Evolutionary conservation across 2,797 vertebrate species (phyloP).

Genomic region (Setipinna tenuifilis): DNA sequence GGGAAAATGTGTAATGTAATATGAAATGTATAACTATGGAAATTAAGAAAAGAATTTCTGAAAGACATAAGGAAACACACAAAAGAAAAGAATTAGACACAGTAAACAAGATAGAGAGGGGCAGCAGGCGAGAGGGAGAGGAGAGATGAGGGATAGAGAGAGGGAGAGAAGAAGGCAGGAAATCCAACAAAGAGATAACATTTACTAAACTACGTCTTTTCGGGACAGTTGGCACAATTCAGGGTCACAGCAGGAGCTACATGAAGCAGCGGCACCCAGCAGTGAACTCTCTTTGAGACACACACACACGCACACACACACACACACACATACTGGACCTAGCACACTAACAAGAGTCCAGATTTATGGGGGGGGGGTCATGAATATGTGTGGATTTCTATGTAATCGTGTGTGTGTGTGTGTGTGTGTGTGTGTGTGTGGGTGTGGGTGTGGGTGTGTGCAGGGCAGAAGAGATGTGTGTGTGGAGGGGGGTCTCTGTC

Average conservation of each 20-base stretch:
- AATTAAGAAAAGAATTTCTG: no score
- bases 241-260: constrained; percentile 66
- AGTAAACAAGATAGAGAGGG: no score
- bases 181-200: constrained; percentile 74
- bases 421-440: neutral
- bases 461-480: neutral
- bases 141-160: constrained; percentile 42
- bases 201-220: constrained; percentile 70
- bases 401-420: neutral
- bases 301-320: constrained; percentile 60
- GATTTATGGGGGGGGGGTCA: constrained; percentile 70
- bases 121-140: constrained; percentile 73
- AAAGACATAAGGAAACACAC: no score
- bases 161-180: constrained; percentile 31
- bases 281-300: constrained; percentile 56
- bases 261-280: constrained; percentile 69
- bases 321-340: neutral
- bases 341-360: constrained; percentile 77
- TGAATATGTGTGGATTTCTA: neutral
- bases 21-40: no score
- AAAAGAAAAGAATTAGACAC: constrained; percentile 45
- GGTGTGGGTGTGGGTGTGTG: no score
- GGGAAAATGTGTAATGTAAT: no score
- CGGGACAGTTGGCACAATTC: constrained; percentile 65
- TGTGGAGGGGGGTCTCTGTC: neutral